Evolutionary conservation across 2,113 vertebrate species (phyloP).

Genomic region (Hyperopisus bebe): DNA sequence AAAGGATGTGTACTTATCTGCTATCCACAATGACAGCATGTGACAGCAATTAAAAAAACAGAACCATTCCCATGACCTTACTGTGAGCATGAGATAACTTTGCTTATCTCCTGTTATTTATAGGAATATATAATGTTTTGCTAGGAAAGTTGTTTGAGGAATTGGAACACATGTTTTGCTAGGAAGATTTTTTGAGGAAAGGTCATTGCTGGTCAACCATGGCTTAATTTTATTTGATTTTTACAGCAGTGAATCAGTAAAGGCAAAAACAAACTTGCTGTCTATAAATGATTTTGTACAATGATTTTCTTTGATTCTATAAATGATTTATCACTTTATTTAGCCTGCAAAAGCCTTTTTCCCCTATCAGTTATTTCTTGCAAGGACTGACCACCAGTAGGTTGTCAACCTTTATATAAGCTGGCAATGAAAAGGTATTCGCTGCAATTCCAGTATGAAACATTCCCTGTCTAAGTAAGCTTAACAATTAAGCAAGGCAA

Average conservation of each 20-base stretch:
- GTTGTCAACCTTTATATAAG: background rate
- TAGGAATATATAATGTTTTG: background rate
- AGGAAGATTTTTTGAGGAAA: background rate
- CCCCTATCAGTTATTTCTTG: background rate
- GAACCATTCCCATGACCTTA: background rate
- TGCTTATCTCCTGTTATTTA: background rate
- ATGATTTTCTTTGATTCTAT: background rate
- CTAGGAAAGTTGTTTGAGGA: background rate
- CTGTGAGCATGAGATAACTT: background rate
- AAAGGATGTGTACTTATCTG: background rate
- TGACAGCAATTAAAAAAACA: background rate
- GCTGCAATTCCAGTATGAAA: background rate
- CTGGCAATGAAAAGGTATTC: background rate
- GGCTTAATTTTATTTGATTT: background rate
- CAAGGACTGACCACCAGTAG: background rate
- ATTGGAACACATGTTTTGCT: background rate
- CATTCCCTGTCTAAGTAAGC: background rate
- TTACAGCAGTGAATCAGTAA: background rate
- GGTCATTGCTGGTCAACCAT: background rate
- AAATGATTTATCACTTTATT: background rate
- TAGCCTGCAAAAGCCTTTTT: background rate
- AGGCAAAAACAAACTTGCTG: background rate
- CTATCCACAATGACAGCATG: background rate
- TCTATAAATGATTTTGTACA: background rate
- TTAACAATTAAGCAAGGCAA: background rate